Evolutionary conservation across 1,140 invertebrate species (phyloP).

Genomic region (Trichonephila inaurata): DNA sequence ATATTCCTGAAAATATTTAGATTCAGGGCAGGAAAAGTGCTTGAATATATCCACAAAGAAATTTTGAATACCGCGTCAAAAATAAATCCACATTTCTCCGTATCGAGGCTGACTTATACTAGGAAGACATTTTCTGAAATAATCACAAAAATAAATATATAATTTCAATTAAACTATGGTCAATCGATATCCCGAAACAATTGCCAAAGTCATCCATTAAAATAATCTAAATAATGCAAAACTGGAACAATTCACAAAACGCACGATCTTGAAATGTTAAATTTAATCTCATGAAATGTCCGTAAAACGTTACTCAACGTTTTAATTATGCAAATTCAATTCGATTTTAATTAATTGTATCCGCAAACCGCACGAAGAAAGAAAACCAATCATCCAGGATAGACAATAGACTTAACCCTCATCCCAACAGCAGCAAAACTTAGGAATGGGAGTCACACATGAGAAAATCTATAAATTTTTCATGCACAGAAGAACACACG

Average conservation of each 20-base stretch:
- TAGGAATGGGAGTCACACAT: constrained; percentile 56
- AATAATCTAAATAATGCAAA: not conserved
- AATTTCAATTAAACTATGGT: not conserved
- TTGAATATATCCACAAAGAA: too few relatives aligned
- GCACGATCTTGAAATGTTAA: not conserved
- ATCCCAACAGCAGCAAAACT: not conserved
- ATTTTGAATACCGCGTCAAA: not conserved
- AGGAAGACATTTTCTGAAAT: not conserved
- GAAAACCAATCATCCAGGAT: constrained; percentile 9
- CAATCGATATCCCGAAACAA: not conserved
- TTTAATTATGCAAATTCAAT: constrained; percentile 47
- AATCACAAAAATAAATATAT: not conserved
- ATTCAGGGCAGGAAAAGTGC: too few relatives aligned
- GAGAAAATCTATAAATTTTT: constrained; percentile 66
- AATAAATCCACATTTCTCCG: not conserved
- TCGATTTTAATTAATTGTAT: constrained; percentile 27
- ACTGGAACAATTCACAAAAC: not conserved
- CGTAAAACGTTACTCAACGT: not conserved
- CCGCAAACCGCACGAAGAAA: not conserved
- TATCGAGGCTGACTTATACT: not conserved
- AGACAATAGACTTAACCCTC: constrained; percentile 4
- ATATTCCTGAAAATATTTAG: too few relatives aligned
- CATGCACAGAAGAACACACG: constrained; percentile 48
- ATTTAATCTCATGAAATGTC: not conserved
- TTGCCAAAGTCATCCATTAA: not conserved